phyloP scores from a whole-genome alignment of 2,113 vertebrate species.

The Opisthocomus hoazin region DNA sequence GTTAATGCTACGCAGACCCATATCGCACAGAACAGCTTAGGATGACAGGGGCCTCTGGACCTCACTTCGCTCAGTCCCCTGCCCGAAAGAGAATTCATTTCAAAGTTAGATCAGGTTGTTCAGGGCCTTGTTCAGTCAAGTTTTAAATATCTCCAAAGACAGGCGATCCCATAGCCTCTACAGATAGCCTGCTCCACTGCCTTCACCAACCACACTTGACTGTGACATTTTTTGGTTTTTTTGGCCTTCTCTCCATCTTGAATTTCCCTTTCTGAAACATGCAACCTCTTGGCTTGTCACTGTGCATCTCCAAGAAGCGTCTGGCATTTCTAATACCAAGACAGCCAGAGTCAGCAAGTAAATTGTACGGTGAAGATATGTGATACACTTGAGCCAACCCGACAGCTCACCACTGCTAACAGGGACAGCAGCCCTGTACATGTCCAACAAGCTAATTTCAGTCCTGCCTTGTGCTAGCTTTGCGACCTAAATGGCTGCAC shows the following conservation, averaged over 20 bases:
- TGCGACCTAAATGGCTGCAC: constrained; percentile 2
- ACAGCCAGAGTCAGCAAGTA: neutral
- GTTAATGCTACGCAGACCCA: neutral
- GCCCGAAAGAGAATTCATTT: neutral
- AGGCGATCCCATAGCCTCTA: neutral
- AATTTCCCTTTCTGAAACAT: neutral
- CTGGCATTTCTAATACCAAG: neutral
- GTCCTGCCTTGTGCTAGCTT: neutral
- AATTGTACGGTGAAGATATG: neutral
- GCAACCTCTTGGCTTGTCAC: neutral
- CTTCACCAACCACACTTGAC: neutral
- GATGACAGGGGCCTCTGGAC: neutral
- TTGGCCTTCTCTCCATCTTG: neutral
- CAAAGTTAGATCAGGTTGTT: neutral
- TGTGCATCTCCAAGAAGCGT: neutral
- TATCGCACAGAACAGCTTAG: accelerated
- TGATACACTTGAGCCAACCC: neutral
- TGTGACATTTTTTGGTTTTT: too few species aligned
- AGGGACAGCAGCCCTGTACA: neutral
- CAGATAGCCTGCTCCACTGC: neutral
- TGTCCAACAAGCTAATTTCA: constrained; percentile 23
- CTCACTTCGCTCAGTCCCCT: accelerated
- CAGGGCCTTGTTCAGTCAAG: neutral
- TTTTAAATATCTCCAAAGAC: neutral
- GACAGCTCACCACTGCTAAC: neutral